These are phyloP conservation scores for Callyntrura sp. DNA, from an alignment of 2,888 invertebrate species.

Conservation along the genomic window DNA sequence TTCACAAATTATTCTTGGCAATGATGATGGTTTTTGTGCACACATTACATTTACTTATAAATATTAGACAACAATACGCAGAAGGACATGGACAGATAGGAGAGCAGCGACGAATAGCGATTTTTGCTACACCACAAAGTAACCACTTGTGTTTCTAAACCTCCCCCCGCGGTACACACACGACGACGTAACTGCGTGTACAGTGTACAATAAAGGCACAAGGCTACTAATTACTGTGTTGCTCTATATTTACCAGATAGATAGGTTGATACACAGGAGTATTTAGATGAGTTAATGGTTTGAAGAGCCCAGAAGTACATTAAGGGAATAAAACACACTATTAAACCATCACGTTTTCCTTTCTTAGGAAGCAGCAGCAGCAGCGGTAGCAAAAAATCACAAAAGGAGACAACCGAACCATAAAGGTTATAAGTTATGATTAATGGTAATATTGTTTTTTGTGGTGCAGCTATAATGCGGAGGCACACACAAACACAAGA, in stretches of 20 bases:
- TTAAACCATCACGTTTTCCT: conserved; percentile 29
- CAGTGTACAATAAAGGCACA: conserved; percentile 19
- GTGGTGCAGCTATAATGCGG: background rate
- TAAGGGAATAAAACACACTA: conserved; percentile 37
- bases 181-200: too few relatives aligned
- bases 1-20: conserved; percentile 54
- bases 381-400: conserved; percentile 51
- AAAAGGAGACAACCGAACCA: conserved; percentile 68
- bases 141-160: background rate
- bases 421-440: conserved; percentile 73
- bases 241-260: conserved; percentile 57
- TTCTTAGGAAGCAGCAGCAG: conserved; percentile 29
- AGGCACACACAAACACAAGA: conserved; percentile 25
- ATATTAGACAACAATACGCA: conserved; percentile 3
- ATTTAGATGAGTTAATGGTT: conserved; percentile 74
- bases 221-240: conserved; percentile 36
- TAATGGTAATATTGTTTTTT: conserved; percentile 63
- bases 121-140: background rate
- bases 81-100: background rate
- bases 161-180: too few relatives aligned
- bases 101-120: background rate
- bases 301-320: conserved; percentile 57
- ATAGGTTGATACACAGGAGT: background rate
- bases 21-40: conserved; percentile 30
- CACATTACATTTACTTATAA: too few relatives aligned